Percentiles rank a stretch among this genome's conserved stretches.
phyloP scores from a whole-genome alignment of 2,113 vertebrate genomes.

The Chelonoidis abingdonii region DNA sequence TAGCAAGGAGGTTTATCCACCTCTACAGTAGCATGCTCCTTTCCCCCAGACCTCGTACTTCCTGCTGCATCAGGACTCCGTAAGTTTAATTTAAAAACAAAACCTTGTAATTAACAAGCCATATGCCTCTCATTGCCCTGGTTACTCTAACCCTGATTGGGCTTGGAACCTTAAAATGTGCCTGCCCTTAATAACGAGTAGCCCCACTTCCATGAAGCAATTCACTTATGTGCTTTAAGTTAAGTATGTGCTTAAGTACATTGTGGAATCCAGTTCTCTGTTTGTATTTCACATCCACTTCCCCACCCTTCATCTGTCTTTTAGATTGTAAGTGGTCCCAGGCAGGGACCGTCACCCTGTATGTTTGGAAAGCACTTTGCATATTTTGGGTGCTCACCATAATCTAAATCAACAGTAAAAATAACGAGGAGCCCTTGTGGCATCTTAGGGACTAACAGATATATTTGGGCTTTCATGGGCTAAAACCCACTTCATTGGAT shows the following conservation, averaged over 20 bases:
- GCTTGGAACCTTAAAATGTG: not conserved
- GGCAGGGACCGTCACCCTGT: not conserved
- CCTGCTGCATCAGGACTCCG: not conserved
- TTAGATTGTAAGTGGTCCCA: not conserved
- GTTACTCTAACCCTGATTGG: not conserved
- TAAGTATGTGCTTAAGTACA: too few relatives aligned
- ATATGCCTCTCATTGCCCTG: accelerated
- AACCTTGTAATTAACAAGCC: accelerated
- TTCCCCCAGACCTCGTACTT: not conserved
- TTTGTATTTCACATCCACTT: not conserved
- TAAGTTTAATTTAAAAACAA: not conserved
- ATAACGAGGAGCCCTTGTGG: too few relatives aligned
- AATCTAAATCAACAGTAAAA: not conserved
- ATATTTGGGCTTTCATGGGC: too few relatives aligned
- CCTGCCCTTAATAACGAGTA: not conserved
- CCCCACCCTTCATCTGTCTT: not conserved
- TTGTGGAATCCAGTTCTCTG: too few relatives aligned
- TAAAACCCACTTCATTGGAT: too few relatives aligned
- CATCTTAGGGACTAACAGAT: too few relatives aligned
- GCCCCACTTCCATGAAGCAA: not conserved
- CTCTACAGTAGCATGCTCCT: not conserved
- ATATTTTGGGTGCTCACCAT: not conserved
- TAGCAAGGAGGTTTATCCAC: constrained; percentile 40
- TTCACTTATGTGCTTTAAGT: not conserved
- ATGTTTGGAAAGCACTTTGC: not conserved